A percentile compares a stretch with the other conserved stretches of the same genome.
phyloP scores from a whole-genome alignment of 2,113 vertebrate species.

The Scomber scombrus region DNA sequence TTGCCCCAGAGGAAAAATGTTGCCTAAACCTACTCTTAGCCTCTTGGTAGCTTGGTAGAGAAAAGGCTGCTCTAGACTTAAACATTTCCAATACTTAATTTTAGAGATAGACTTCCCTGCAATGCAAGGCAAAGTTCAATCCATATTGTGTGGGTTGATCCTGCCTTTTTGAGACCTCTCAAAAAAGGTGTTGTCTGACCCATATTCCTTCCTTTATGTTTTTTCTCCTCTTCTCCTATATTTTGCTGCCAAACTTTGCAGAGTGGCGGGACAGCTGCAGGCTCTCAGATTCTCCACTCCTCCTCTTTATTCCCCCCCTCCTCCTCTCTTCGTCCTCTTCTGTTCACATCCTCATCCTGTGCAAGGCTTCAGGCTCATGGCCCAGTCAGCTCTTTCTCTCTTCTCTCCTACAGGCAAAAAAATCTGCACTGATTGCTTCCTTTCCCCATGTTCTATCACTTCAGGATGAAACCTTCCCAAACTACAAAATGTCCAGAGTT shows the following conservation, averaged over 20 bases:
- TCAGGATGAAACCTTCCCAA: constrained; percentile 41
- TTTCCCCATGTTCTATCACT: constrained; percentile 49
- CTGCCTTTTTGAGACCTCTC: constrained; percentile 42
- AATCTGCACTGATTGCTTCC: constrained; percentile 59
- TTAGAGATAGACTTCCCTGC: constrained; percentile 37
- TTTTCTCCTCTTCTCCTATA: constrained; percentile 54
- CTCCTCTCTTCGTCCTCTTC: constrained; percentile 60
- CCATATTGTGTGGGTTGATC: constrained; percentile 57
- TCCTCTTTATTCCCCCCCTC: constrained; percentile 59
- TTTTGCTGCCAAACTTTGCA: constrained; percentile 73
- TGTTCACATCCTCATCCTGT: constrained; percentile 66
- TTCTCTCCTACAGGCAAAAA: constrained; percentile 35
- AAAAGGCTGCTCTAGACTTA: constrained; percentile 6
- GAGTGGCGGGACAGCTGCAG: constrained; percentile 78
- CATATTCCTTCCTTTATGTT: constrained; percentile 57
- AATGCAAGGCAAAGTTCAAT: constrained; percentile 54
- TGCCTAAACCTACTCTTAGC: background rate
- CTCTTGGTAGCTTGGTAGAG: background rate
- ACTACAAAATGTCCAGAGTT: constrained; percentile 40
- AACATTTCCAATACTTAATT: constrained; percentile 43
- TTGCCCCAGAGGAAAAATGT: background rate
- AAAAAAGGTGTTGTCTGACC: constrained; percentile 71
- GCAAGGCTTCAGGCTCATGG: constrained; percentile 61
- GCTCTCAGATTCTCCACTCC: constrained; percentile 64
- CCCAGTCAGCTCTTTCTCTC: constrained; percentile 65